These are phyloP conservation scores for Grammomys dolichurus DNA, from an alignment of 2,113 vertebrate genomes.

Conservation along the genomic window DNA sequence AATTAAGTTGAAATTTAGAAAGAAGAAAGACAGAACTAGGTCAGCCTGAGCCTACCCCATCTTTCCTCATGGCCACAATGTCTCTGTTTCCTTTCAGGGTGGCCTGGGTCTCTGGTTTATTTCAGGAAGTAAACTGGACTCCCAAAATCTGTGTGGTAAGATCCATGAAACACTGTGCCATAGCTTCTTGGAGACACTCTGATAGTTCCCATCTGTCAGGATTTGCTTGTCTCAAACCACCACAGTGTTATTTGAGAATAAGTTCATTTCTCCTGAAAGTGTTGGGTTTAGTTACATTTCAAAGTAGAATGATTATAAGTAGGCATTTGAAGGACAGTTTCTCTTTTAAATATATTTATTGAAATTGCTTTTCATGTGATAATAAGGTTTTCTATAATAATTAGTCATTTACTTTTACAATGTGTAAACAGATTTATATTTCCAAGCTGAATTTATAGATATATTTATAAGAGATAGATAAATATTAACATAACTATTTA, in stretches of 20 bases:
- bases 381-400: background rate
- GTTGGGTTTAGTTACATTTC: background rate
- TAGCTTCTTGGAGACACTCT: background rate
- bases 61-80: background rate
- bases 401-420: background rate
- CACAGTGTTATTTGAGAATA: background rate
- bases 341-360: background rate
- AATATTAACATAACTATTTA: conserved; percentile 7
- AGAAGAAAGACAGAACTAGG: background rate
- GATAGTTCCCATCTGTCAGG: background rate
- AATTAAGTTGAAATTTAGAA: background rate
- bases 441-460: background rate
- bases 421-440: background rate
- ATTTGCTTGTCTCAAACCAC: background rate
- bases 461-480: background rate
- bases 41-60: background rate
- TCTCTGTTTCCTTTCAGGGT: background rate
- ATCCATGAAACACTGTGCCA: background rate
- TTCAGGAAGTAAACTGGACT: background rate
- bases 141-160: background rate
- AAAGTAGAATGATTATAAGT: background rate
- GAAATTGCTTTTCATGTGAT: background rate
- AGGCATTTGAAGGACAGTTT: background rate
- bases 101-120: background rate
- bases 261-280: background rate